phyloP scores from a whole-genome alignment of 2,888 invertebrate species.

The Eulithis prunata region DNA sequence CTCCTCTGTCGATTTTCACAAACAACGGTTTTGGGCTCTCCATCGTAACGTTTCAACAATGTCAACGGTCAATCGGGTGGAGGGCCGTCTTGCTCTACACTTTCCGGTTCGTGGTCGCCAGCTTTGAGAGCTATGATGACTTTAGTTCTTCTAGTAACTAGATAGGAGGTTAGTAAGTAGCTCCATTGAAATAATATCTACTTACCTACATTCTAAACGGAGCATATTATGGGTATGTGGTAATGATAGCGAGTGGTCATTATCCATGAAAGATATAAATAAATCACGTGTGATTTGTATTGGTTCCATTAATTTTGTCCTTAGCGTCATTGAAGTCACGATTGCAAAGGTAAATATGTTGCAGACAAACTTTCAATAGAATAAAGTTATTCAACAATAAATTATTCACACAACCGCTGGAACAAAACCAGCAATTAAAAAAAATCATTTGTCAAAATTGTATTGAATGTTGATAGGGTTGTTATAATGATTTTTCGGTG shows the following conservation, averaged over 20 bases:
- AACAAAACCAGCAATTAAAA: too few species aligned
- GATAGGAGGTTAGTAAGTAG: neutral
- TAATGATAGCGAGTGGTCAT: constrained; percentile 9
- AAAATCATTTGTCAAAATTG: too few species aligned
- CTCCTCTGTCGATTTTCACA: too few species aligned
- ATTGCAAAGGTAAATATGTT: constrained; percentile 9
- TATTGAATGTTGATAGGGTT: too few species aligned
- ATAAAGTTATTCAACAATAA: neutral
- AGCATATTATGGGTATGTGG: constrained; percentile 7
- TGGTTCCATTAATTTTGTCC: constrained; percentile 17
- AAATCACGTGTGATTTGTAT: constrained; percentile 23
- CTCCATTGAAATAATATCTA: neutral
- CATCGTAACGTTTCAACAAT: too few species aligned
- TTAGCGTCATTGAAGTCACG: constrained; percentile 23
- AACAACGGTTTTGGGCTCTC: too few species aligned
- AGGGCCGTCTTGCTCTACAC: too few species aligned
- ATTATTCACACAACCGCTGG: neutral
- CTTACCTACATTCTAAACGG: neutral
- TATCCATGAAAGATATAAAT: constrained; percentile 16
- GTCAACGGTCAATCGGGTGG: too few species aligned
- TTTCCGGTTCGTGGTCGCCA: too few species aligned
- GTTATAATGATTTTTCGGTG: too few species aligned
- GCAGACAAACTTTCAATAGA: constrained; percentile 8
- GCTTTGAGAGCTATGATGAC: too few species aligned
- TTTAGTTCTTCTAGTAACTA: too few species aligned